Evolutionary conservation across 2,113 vertebrate species (phyloP), one percentile per base, ranked within the genome.

Genomic region (Syrmaticus mikado): DNA sequence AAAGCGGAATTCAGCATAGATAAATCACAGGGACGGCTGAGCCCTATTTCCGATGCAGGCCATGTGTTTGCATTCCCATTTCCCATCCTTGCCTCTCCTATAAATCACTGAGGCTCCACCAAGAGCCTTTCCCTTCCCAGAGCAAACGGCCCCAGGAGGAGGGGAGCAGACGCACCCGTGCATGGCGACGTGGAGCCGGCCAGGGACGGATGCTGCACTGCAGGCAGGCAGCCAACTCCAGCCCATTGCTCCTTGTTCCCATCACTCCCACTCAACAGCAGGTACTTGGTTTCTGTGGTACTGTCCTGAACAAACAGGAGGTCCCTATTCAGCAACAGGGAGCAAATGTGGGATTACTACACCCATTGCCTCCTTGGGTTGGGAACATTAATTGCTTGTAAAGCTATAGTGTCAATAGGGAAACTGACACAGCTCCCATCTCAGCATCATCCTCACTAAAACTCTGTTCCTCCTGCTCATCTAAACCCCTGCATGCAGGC

Each of bases 61-160:
- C 82, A 2, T 80, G 80, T 95, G 86, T 96, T 97, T 97, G 91
- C 75, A 55, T 68, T 96, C 93, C 95, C 87, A 12, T 66, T 96
- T 96, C 88, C 93, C 67, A 95, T 65, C 87, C 53, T 40, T 58
- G 87, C 74, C 77, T 78, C 18, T 25, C 90, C 84, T 40, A 38
- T 84, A 86, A 95, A 93, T 84, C 91, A 94, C 45, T 10, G 0
- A 77, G 91, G 89, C 87, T 92, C 91, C 82, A 36, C 75, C 43
- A 1, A 2, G 50, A 77, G 89, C 62, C 79, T 62, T 90, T 66
- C 85, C 58, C 72, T 64, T 80, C 82, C 60, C 87, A 77, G 13
- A 80, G 84, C 85, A 71, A 74, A 5, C 0, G 2, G 71, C 25
- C n/a, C 85, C 46, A 50, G 87, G 64, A 89, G 75, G 40, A 85